These are phyloP conservation scores for Echinops telfairi DNA, from an alignment of 2,113 vertebrate genomes.

Conservation along the genomic window DNA sequence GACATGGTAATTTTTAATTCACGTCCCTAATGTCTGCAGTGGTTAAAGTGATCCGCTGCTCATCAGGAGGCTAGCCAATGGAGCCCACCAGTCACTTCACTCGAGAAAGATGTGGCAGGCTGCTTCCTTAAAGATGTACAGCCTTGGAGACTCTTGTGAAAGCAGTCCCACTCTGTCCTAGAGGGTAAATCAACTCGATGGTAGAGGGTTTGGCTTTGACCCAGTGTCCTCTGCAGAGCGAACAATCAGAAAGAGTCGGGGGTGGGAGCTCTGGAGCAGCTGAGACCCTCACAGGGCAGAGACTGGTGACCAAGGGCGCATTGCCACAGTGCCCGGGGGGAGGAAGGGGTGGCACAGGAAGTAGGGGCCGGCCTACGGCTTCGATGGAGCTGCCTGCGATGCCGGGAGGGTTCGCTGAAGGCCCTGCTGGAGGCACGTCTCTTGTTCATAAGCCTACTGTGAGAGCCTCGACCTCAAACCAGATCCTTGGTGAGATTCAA, in stretches of 20 bases:
- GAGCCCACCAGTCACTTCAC: neutral
- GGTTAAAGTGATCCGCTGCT: neutral
- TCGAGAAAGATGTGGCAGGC: neutral
- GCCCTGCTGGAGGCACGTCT: neutral
- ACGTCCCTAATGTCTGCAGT: neutral
- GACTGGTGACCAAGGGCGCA: neutral
- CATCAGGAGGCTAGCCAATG: neutral
- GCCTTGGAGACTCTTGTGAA: neutral
- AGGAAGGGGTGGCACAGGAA: neutral
- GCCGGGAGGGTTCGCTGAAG: neutral
- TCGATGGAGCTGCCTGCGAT: neutral
- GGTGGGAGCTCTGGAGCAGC: neutral
- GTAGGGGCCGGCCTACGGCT: neutral
- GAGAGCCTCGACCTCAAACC: neutral
- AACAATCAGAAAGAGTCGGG: neutral
- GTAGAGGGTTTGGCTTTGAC: neutral
- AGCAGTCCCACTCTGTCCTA: neutral
- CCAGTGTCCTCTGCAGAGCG: neutral
- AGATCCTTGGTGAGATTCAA: neutral
- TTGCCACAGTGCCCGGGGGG: too few species aligned
- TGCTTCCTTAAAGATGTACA: neutral
- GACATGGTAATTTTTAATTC: neutral
- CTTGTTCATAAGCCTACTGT: neutral
- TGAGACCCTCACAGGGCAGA: neutral
- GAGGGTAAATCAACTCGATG: neutral